Conservation (phyloP, 2,113 vertebrate species). For the Halcyon senegalensis region DNA sequence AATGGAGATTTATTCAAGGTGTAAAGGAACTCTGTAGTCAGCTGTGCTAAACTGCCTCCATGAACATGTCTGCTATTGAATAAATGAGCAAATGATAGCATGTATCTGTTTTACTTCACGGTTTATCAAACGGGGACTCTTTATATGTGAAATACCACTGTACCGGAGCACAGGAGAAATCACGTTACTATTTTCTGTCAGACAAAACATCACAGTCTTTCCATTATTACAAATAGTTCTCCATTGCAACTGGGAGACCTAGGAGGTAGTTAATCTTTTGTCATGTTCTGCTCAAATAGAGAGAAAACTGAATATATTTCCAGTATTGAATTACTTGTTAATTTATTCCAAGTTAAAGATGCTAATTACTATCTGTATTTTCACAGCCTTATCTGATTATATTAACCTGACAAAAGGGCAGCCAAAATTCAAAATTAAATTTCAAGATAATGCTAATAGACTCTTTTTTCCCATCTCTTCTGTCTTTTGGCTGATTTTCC, state of each 20-base stretch:
- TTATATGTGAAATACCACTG: not conserved
- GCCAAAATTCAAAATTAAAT: conserved; percentile 44
- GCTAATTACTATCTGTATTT: conserved; percentile 51
- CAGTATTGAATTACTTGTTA: conserved; percentile 7
- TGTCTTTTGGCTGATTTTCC: conserved; percentile 23
- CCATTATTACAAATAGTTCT: not conserved
- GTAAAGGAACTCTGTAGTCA: not conserved
- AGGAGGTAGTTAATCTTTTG: conserved; percentile 9
- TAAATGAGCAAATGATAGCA: not conserved
- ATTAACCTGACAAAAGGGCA: conserved; percentile 46
- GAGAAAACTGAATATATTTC: not conserved
- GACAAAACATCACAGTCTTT: not conserved
- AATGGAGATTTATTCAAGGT: not conserved
- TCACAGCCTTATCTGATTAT: conserved; percentile 46
- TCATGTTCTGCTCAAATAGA: not conserved
- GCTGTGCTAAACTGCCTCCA: not conserved
- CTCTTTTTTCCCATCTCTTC: not conserved
- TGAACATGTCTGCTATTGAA: not conserved
- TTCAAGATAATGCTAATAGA: conserved; percentile 44
- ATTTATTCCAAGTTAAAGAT: conserved; percentile 48
- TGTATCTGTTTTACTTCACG: not conserved
- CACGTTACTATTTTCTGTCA: not conserved
- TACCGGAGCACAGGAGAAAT: not conserved
- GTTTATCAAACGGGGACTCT: not conserved
- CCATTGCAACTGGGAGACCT: not conserved